These are phyloP conservation scores for Bathynomus jamesi DNA, from an alignment of 1,140 invertebrate species.

Conservation along the genomic window DNA sequence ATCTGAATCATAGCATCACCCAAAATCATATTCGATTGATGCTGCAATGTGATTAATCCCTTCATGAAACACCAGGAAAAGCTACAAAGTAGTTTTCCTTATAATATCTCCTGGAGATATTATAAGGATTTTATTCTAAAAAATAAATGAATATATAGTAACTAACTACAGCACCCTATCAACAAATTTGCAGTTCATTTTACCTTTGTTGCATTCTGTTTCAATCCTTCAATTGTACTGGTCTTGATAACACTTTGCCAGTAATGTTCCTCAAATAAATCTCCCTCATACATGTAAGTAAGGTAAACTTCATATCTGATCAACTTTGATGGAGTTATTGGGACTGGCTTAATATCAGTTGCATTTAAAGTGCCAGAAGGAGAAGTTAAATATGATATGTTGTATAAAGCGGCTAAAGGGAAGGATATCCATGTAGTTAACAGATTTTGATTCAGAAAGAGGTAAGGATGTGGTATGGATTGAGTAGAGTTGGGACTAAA, in stretches of 20 bases:
- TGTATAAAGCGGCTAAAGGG: conserved; percentile 48
- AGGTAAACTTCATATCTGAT: conserved; percentile 55
- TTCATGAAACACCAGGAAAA: no score
- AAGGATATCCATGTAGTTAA: conserved; percentile 53
- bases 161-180: no score
- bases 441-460: conserved; percentile 47
- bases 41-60: no score
- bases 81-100: no score
- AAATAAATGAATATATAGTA: no score
- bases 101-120: no score
- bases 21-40: no score
- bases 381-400: no score
- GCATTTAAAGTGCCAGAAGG: background rate
- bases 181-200: no score
- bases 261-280: conserved; percentile 51
- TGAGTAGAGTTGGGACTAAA: conserved; percentile 46
- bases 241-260: conserved; percentile 56
- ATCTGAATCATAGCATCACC: no score
- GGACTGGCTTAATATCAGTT: background rate
- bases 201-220: conserved; percentile 52
- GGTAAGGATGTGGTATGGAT: conserved; percentile 48
- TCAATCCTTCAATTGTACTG: conserved; percentile 53
- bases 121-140: no score
- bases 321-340: background rate
- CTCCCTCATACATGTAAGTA: conserved; percentile 53